Percentiles rank a stretch among this genome's conserved stretches.
phyloP scores from a whole-genome alignment of 2,888 invertebrate genomes.

The Atethmia centrago region DNA sequence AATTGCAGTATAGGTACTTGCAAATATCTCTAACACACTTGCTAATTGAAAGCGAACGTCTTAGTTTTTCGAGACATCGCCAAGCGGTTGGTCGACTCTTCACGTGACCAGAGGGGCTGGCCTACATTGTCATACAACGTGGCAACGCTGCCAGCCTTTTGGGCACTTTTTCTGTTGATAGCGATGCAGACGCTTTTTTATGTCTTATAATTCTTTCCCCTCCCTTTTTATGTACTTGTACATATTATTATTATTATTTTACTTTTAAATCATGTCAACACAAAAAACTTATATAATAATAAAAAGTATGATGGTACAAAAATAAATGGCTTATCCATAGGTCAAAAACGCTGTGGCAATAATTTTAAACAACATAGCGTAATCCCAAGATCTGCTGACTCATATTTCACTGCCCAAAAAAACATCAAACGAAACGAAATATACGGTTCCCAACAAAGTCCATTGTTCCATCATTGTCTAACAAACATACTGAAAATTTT shows the following conservation, averaged over 20 bases:
- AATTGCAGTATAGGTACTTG: neutral
- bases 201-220: no score
- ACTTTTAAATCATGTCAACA: no score
- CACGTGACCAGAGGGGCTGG: no score
- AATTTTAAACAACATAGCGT: slow-evolving; percentile 17
- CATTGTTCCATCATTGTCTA: slow-evolving; percentile 53
- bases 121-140: no score
- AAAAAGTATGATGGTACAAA: neutral
- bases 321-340: neutral
- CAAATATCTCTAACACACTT: neutral
- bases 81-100: no score
- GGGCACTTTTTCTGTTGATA: no score
- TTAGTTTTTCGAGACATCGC: no score
- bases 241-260: no score
- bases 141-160: no score
- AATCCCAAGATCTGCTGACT: slow-evolving; percentile 21
- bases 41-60: neutral
- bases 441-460: slow-evolving; percentile 40
- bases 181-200: no score
- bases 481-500: slow-evolving; percentile 55
- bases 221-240: no score
- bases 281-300: neutral
- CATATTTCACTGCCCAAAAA: slow-evolving; percentile 48
- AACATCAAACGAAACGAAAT: slow-evolving; percentile 40
- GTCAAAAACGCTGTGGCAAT: slow-evolving; percentile 12